Evolutionary conservation across 2,113 vertebrate species (phyloP).

Genomic region (Natator depressus): DNA sequence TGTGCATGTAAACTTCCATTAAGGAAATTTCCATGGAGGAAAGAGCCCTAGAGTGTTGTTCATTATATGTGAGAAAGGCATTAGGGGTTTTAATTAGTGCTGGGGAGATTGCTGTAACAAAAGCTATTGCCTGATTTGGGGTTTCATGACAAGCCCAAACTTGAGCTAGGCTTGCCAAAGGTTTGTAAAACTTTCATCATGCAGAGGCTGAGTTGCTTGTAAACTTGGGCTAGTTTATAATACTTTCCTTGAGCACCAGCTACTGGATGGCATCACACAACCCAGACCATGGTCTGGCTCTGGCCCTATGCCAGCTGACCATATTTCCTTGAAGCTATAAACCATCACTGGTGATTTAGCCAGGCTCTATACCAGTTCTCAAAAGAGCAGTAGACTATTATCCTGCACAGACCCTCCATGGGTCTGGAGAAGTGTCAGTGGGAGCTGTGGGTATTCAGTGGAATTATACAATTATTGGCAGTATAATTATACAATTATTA

Average conservation of each 20-base stretch:
- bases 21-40: not conserved
- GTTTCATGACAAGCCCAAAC: not conserved
- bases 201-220: not conserved
- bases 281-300: not conserved
- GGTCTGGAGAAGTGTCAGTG: not conserved
- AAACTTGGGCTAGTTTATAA: not conserved
- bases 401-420: not conserved
- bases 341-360: not conserved
- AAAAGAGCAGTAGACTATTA: not conserved
- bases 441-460: not conserved
- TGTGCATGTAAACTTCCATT: not conserved
- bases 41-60: not conserved
- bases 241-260: not conserved
- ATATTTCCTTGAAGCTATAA: not conserved
- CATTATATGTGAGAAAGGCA: rapidly evolving
- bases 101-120: conserved; percentile 30
- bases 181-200: conserved; percentile 23
- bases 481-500: not conserved
- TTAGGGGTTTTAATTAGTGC: conserved; percentile 9
- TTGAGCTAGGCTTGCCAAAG: not conserved
- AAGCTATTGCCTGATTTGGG: not conserved
- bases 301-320: not conserved
- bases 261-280: not conserved
- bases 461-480: not conserved
- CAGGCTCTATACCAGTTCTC: not conserved